Evolutionary conservation across 2,797 vertebrate genomes (phyloP).

Genomic region (Lithobates sylvaticus): DNA sequence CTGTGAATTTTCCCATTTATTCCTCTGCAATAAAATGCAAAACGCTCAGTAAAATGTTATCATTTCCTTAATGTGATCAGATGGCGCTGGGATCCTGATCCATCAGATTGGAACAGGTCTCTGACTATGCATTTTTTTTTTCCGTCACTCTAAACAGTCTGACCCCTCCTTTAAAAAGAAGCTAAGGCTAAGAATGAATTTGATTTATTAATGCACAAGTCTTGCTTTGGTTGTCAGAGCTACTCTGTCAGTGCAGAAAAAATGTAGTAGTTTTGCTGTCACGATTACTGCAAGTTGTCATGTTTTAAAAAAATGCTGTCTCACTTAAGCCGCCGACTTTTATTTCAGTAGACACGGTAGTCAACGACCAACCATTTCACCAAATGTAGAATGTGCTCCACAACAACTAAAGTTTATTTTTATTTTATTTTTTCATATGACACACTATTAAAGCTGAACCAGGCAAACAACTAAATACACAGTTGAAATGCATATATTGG

Average conservation of each 20-base stretch:
- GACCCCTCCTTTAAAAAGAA: slow-evolving; percentile 5
- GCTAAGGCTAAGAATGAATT: background rate
- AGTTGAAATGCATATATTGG: too few species aligned
- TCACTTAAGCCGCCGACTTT: background rate
- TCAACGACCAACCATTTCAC: too few species aligned
- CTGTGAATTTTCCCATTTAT: slow-evolving; percentile 61
- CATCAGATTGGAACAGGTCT: slow-evolving; percentile 46
- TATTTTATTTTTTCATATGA: too few species aligned
- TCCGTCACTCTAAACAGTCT: slow-evolving; percentile 9
- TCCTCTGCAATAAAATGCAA: slow-evolving; percentile 60
- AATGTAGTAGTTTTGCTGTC: background rate
- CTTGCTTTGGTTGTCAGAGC: background rate
- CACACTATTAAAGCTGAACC: too few species aligned
- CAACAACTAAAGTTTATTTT: too few species aligned
- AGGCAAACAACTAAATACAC: too few species aligned
- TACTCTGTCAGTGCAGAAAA: background rate
- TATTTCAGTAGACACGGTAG: too few species aligned
- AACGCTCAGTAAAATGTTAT: slow-evolving; percentile 60
- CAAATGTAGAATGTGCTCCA: too few species aligned
- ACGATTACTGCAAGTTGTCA: background rate
- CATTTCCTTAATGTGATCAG: slow-evolving; percentile 59
- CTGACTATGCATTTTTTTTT: slow-evolving; percentile 15
- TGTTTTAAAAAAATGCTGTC: slow-evolving; percentile 2
- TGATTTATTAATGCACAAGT: slow-evolving; percentile 21
- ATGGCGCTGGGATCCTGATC: slow-evolving; percentile 51